Evolutionary conservation across 2,888 invertebrate species (phyloP).

Genomic region (Drosophila formosana): DNA sequence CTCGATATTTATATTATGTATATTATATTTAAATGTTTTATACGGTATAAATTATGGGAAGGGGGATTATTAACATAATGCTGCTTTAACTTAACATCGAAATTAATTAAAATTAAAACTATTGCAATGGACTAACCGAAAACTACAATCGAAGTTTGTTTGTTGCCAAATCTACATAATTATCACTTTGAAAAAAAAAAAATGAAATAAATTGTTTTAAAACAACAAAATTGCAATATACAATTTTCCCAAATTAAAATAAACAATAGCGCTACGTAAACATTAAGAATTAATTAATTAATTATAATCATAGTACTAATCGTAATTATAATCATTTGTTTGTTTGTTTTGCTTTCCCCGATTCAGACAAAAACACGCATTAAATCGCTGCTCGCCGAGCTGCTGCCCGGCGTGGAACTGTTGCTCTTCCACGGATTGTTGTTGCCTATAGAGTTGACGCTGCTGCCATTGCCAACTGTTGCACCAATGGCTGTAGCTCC

Average conservation of each 20-base stretch:
- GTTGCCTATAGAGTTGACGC: constrained; percentile 42
- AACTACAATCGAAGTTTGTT: constrained; percentile 61
- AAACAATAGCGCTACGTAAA: constrained; percentile 53
- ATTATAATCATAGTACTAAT: constrained; percentile 23
- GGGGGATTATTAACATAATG: constrained; percentile 52
- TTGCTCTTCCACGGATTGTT: constrained; percentile 69
- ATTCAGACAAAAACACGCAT: constrained; percentile 79
- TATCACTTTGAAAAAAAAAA: constrained; percentile 72
- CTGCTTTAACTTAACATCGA: constrained; percentile 51
- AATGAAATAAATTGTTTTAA: constrained; percentile 67
- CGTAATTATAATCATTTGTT: constrained; percentile 27
- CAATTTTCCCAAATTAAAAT: constrained; percentile 21
- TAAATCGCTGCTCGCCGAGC: constrained; percentile 66
- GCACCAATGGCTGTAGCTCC: constrained; percentile 25
- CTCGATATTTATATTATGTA: constrained; percentile 33
- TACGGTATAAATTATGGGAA: constrained; percentile 65
- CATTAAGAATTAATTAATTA: constrained; percentile 2
- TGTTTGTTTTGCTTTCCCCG: background rate
- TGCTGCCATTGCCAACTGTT: constrained; percentile 13
- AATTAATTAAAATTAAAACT: constrained; percentile 61
- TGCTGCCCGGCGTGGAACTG: constrained; percentile 66
- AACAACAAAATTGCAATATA: constrained; percentile 54
- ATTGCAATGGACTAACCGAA: constrained; percentile 62
- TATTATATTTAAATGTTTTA: constrained; percentile 66
- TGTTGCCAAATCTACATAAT: constrained; percentile 53